phyloP scores from a whole-genome alignment of 1,140 invertebrate species.

The Hestina assimilis region DNA sequence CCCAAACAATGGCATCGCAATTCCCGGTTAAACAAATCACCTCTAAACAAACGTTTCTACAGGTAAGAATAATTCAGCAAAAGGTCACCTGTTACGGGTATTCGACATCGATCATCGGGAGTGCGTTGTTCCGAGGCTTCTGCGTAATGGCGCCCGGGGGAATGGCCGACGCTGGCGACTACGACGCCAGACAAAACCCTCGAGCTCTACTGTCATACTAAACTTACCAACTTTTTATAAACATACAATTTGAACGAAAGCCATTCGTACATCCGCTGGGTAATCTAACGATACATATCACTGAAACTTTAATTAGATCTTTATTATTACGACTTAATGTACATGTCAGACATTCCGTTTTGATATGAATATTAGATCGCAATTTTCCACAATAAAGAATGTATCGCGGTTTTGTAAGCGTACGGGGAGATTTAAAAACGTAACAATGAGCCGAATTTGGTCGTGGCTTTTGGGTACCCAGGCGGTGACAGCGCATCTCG shows the following conservation, averaged over 20 bases:
- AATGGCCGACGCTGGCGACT: slow-evolving; percentile 48
- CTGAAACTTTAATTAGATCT: slow-evolving; percentile 65
- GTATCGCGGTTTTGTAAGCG: slow-evolving; percentile 57
- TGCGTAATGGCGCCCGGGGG: slow-evolving; percentile 71
- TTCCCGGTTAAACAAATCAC: slow-evolving; percentile 66
- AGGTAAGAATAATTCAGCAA: slow-evolving; percentile 72
- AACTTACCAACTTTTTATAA: slow-evolving; percentile 55
- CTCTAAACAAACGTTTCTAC: slow-evolving; percentile 71
- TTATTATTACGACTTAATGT: slow-evolving; percentile 49
- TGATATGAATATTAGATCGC: slow-evolving; percentile 68
- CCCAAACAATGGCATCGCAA: slow-evolving; percentile 54
- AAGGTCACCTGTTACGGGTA: slow-evolving; percentile 74
- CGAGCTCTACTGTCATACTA: slow-evolving; percentile 53
- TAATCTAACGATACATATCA: slow-evolving; percentile 40
- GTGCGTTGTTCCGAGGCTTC: slow-evolving; percentile 61
- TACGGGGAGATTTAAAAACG: slow-evolving; percentile 63
- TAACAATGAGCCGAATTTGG: slow-evolving; percentile 54
- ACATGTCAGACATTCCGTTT: slow-evolving; percentile 25
- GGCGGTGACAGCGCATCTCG: slow-evolving; percentile 69
- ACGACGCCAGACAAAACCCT: slow-evolving; percentile 58
- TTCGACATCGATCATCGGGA: slow-evolving; percentile 75
- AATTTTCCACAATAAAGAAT: slow-evolving; percentile 63
- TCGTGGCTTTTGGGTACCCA: slow-evolving; percentile 35
- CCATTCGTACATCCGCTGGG: slow-evolving; percentile 31
- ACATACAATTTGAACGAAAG: slow-evolving; percentile 50